These are phyloP conservation scores for Barnardius zonarius DNA, from an alignment of 2,113 vertebrate genomes.

Conservation along the genomic window DNA sequence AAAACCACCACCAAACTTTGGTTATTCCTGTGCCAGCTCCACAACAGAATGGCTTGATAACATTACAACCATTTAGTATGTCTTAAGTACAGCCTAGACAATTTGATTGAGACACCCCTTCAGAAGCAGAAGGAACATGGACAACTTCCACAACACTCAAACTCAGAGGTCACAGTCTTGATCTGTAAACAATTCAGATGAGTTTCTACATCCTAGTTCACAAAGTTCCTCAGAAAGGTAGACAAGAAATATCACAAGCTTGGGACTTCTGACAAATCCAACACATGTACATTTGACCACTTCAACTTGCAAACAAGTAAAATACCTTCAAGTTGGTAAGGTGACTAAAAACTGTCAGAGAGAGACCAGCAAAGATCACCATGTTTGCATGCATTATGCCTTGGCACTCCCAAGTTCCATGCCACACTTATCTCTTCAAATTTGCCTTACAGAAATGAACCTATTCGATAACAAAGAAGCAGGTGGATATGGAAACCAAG, in stretches of 20 bases:
- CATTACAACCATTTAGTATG: neutral
- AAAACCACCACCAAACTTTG: neutral
- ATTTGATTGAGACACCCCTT: neutral
- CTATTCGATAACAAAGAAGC: neutral
- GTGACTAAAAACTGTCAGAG: neutral
- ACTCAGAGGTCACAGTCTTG: neutral
- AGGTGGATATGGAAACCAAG: neutral
- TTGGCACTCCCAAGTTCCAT: neutral
- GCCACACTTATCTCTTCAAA: accelerated
- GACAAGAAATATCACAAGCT: neutral
- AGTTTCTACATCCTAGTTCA: neutral
- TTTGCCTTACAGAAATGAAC: neutral
- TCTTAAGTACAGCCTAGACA: neutral
- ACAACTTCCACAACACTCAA: neutral
- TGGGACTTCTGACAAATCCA: neutral
- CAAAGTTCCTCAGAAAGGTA: neutral
- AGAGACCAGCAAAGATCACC: neutral
- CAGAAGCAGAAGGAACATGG: neutral
- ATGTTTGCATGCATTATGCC: neutral
- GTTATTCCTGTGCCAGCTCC: neutral
- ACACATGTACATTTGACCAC: neutral
- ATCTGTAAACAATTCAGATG: neutral
- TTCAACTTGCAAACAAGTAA: neutral
- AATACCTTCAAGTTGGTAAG: neutral
- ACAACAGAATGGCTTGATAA: neutral